Evolutionary conservation across 2,888 invertebrate genomes (phyloP), one percentile per base, ranked within the genome.

Genomic region (Spilosoma lubricipeda): DNA sequence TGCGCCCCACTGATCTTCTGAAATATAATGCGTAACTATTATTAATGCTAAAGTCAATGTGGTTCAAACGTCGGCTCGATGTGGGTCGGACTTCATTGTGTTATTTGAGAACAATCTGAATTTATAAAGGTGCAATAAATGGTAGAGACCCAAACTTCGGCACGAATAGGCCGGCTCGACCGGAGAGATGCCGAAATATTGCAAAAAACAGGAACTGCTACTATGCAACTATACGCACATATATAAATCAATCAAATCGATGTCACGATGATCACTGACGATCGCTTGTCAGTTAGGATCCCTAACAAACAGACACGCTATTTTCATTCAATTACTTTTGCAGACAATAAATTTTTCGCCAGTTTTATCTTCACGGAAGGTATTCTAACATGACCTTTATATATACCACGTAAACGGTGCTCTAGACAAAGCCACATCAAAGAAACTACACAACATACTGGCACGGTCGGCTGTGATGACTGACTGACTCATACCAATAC

Each of bases 1-100:
- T 93, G 89, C 90, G 92, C 81, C 92, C 93, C 90, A 94, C 88
- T 94, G 93, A 92, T 93, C 94, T 94, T 92, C 91, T 90, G 71
- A 74, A 84, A 78, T 82, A 83, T 78, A 82, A 79, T 72, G 79
- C 77, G 78, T 72, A n/a, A 72, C 82, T 80, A 85, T 85, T 82
- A 85, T 84, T 81, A 80, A 67, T 70, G 64, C 71, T 73, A 70
- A 70, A 42, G 39, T 13, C 30, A 63, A 64, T 52, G 48, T 27
- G 73, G 52, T 72, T 63, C 67, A 70, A 42, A 48, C 36, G 48
- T 42, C 63, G 45, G n/a, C 48, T 48, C n/a, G 13, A 63, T 42
- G 48, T 64, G 13, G 45, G 45, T 45, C 15, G 48, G 13, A n/a
- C 18, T 30, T 36, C 56, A 70, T 27, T 70, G 18, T 56, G 56